Evolutionary conservation across 2,113 vertebrate species (phyloP).

Genomic region (Rhinolophus sinicus): DNA sequence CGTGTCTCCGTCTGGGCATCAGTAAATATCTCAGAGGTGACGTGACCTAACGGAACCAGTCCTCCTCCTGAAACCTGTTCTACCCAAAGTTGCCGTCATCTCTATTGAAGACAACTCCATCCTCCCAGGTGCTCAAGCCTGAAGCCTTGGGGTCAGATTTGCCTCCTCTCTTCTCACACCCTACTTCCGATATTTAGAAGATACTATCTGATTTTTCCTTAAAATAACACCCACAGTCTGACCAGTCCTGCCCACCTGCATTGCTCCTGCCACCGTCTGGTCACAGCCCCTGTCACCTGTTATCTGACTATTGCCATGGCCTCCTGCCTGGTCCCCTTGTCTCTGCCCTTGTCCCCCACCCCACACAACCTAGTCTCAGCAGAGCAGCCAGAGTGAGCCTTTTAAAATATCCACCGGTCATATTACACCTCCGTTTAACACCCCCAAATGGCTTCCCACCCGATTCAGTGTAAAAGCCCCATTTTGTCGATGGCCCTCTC

Average conservation of each 20-base stretch:
- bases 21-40: neutral
- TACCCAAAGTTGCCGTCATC: neutral
- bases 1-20: neutral
- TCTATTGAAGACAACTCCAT: accelerated
- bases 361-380: neutral
- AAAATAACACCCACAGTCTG: no score
- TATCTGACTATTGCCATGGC: neutral
- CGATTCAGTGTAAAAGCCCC: neutral
- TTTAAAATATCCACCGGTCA: neutral
- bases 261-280: neutral
- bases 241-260: neutral
- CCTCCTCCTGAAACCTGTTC: neutral
- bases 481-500: accelerated
- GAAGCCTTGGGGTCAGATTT: neutral
- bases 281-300: accelerated
- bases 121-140: neutral
- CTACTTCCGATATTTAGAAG: neutral
- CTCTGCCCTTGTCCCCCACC: neutral
- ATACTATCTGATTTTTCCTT: neutral
- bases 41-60: neutral
- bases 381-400: neutral
- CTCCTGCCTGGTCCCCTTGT: neutral
- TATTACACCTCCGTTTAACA: neutral
- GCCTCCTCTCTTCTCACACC: neutral
- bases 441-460: neutral